phyloP scores from a whole-genome alignment of 2,888 invertebrate species.

The Macropis europaea region DNA sequence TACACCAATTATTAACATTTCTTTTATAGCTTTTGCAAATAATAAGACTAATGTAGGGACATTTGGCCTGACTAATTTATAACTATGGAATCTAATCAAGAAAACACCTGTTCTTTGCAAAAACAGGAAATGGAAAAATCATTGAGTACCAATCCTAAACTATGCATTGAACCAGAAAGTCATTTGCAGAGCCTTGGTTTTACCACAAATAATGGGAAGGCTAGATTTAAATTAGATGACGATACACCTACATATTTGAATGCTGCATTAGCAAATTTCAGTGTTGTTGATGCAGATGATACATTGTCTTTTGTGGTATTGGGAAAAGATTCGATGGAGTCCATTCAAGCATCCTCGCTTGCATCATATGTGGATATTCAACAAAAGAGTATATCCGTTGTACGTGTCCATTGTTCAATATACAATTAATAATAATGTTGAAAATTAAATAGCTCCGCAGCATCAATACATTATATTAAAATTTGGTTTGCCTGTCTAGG shows the following conservation, averaged over 20 bases:
- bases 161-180: constrained; percentile 33
- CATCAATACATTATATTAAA: not conserved
- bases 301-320: constrained; percentile 74
- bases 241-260: constrained; percentile 43
- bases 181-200: constrained; percentile 66
- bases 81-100: constrained; percentile 2
- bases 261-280: constrained; percentile 29
- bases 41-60: not conserved
- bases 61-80: not conserved
- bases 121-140: not conserved
- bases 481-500: constrained; percentile 60
- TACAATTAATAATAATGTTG: not conserved
- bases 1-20: not conserved
- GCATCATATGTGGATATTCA: constrained; percentile 70
- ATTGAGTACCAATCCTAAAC: not conserved
- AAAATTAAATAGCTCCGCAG: not conserved
- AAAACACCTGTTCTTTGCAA: not conserved
- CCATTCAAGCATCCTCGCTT: constrained; percentile 64
- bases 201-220: constrained; percentile 59
- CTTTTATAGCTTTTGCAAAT: not conserved
- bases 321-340: constrained; percentile 68
- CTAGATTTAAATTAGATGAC: constrained; percentile 66
- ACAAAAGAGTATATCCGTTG: constrained; percentile 64
- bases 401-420: constrained; percentile 45
- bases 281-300: constrained; percentile 51